Percentiles rank a stretch among this genome's conserved stretches.
Evolutionary conservation across 2,113 vertebrate species (phyloP).

Genomic region (Nipponia nippon): DNA sequence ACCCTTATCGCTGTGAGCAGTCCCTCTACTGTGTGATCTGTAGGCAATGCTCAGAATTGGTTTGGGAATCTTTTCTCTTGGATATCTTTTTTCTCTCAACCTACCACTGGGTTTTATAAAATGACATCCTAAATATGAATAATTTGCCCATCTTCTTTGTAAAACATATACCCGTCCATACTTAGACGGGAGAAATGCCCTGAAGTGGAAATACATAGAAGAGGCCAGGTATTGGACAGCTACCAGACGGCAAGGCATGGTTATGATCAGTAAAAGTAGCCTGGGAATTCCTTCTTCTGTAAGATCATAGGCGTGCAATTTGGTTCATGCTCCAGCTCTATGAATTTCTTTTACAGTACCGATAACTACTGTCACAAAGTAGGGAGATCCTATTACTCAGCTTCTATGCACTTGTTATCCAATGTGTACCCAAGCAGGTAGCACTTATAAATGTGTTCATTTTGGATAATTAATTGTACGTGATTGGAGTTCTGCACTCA

Average conservation of each 20-base stretch:
- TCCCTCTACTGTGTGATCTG: background rate
- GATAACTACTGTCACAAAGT: background rate
- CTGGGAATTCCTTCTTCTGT: background rate
- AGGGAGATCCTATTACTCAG: background rate
- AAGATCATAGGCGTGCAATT: rapidly evolving
- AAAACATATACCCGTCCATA: background rate
- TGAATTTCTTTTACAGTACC: background rate
- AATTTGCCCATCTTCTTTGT: background rate
- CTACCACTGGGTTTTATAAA: background rate
- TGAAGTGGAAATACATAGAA: background rate
- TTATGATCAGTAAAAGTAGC: no score
- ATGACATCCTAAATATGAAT: background rate
- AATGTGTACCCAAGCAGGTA: no score
- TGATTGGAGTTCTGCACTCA: background rate
- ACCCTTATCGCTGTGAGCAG: background rate
- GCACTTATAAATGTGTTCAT: background rate
- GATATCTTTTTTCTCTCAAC: background rate
- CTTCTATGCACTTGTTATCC: background rate
- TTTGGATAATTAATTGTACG: background rate
- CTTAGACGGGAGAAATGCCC: background rate
- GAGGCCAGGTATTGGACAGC: background rate
- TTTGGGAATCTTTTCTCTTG: background rate
- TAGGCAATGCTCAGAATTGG: background rate
- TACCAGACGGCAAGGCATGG: background rate
- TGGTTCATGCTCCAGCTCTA: background rate